These are phyloP conservation scores for Nothobranchius furzeri DNA, from an alignment of 2,113 vertebrate genomes.

Conservation along the genomic window DNA sequence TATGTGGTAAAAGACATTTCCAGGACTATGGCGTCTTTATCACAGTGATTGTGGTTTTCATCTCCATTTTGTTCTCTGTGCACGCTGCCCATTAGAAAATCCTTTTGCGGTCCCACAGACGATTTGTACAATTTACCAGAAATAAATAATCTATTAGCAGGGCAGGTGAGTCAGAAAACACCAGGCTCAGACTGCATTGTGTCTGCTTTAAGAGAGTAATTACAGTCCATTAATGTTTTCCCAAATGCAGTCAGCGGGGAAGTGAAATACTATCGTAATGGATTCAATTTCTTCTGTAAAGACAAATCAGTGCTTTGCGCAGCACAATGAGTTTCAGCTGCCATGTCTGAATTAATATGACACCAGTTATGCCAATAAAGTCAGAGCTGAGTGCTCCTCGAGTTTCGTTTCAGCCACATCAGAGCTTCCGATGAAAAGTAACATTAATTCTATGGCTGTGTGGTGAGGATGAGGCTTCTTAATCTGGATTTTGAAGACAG, in stretches of 20 bases:
- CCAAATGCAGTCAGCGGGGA: conserved; percentile 28
- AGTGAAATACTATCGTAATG: conserved; percentile 41
- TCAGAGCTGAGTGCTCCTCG: conserved; percentile 16
- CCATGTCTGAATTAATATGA: conserved; percentile 32
- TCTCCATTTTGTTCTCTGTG: conserved; percentile 3
- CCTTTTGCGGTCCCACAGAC: conserved; percentile 7
- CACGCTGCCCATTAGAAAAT: conserved; percentile 8
- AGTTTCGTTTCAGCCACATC: conserved; percentile 29
- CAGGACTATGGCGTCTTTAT: conserved; percentile 21
- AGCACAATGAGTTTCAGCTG: conserved; percentile 27
- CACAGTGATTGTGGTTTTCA: not conserved
- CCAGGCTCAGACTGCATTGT: conserved; percentile 15
- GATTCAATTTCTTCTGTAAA: conserved; percentile 42
- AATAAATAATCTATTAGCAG: conserved; percentile 34
- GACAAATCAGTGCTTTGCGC: conserved; percentile 47
- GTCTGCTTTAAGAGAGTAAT: conserved; percentile 41
- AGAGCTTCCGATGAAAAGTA: conserved; percentile 16
- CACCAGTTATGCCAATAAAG: conserved; percentile 53
- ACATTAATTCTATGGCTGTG: conserved; percentile 9
- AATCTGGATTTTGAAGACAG: conserved; percentile 33
- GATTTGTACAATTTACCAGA: conserved; percentile 12
- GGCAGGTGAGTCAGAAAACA: conserved; percentile 30
- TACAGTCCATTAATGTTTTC: conserved; percentile 38
- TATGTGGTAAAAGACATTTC: too few species aligned
- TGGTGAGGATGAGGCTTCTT: conserved; percentile 19